A percentile compares a stretch with the other conserved stretches of the same genome.
Evolutionary conservation across 2,888 invertebrate genomes (phyloP).

Genomic region (Sthenelais limicola): DNA sequence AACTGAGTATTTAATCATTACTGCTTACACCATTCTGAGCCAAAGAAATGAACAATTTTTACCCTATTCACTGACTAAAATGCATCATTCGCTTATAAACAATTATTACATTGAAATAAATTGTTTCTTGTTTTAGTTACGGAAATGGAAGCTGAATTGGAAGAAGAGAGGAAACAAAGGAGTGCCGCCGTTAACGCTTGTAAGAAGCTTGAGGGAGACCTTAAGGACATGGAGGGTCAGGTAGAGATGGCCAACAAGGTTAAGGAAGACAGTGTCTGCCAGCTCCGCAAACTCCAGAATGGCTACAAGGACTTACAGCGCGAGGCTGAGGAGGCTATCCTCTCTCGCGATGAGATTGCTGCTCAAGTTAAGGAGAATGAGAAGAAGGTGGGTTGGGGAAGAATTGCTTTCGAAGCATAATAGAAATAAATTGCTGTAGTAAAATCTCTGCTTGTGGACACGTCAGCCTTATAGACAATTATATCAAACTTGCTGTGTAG

Average conservation of each 20-base stretch:
- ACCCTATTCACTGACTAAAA: no score
- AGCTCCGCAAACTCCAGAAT: slow-evolving; percentile 88
- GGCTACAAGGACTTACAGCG: slow-evolving; percentile 85
- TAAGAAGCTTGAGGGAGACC: slow-evolving; percentile 95
- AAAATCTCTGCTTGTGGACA: no score
- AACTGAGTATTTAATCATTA: no score
- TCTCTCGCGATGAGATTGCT: slow-evolving; percentile 84
- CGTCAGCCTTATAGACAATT: no score
- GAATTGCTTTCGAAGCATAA: no score
- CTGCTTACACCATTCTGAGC: no score
- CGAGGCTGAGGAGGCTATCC: slow-evolving; percentile 83
- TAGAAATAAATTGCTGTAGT: no score
- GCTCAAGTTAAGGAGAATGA: slow-evolving; percentile 66
- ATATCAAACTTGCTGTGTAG: no score
- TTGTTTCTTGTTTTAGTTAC: slow-evolving; percentile 74
- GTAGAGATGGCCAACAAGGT: slow-evolving; percentile 83
- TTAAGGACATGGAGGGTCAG: slow-evolving; percentile 85
- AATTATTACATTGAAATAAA: no score
- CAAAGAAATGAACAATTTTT: no score
- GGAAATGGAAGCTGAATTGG: slow-evolving; percentile 96
- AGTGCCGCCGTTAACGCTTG: slow-evolving; percentile 87
- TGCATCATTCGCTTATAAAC: no score
- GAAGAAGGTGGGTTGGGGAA: slow-evolving; percentile 59
- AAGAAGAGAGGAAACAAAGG: slow-evolving; percentile 96
- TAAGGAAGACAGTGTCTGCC: slow-evolving; percentile 96